Evolutionary conservation across 2,888 invertebrate genomes (phyloP), one percentile per base, ranked within the genome.

Genomic region (Dryadula phaetusa): DNA sequence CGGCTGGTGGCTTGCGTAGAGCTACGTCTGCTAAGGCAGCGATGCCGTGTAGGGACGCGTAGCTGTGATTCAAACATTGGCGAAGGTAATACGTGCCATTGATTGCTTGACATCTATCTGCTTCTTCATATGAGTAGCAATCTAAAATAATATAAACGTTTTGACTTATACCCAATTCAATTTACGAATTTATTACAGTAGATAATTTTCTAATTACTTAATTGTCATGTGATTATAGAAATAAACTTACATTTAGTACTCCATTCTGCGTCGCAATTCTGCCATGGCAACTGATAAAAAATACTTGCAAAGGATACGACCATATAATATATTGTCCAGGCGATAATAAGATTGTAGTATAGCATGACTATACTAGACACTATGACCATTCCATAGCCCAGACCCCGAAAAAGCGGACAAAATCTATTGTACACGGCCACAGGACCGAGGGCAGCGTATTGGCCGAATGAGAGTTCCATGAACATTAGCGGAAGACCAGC

Each of bases 401-500:
- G 86, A 10, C 96, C 96, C 72, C 95, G 94, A 79, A 97, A 95
- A 8, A 97, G 92, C 0, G 96, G 96, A 74, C 96, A 97, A 82
- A 97, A 96, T 77, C 95, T 94, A 76, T 95, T 95, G 93, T 96
- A 97, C 56, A 96, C 96, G 16, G 96, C 96, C 16, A 97, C 96
- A 0, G 97, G 97, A 10, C 95, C 96, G 64, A 95, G 82, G 4
- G 95, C 96, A 32, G 96, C 96, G 82, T 96, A 97, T 83, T 97
- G 97, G 0, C 97, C 97, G 71, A 97, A 95, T 0, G 96, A 95
- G n/a, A 97, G 88, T 83, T 97, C 97, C 95, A 97, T 95, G 79
- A 97, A 97, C 94, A 97, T 96, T 7, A 97, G 93, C 28, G 97
- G 97, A 64, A 97, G 88, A 7, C 97, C 97, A 64, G 96, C 96